These are phyloP conservation scores for Molothrus aeneus DNA, from an alignment of 2,797 vertebrate species.

Conservation along the genomic window DNA sequence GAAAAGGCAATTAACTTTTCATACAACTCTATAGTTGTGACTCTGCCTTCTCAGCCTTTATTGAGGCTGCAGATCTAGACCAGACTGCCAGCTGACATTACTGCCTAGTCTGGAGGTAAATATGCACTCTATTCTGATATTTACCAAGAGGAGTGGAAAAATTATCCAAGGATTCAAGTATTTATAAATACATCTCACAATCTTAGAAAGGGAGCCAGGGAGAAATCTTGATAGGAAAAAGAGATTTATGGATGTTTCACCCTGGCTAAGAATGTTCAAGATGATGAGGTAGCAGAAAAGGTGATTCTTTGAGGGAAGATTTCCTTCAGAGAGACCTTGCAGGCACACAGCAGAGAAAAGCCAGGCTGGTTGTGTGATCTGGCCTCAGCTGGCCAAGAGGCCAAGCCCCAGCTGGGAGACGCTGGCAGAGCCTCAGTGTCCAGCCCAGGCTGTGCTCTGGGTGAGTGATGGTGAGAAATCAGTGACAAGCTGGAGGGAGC, in stretches of 20 bases:
- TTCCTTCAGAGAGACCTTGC: not conserved
- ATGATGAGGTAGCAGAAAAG: not conserved
- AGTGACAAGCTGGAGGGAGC: not conserved
- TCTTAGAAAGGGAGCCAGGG: not conserved
- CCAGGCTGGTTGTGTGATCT: not conserved
- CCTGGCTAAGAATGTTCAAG: not conserved
- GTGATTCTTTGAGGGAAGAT: not conserved
- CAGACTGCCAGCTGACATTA: not conserved
- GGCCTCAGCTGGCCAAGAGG: not conserved
- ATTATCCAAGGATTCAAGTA: not conserved
- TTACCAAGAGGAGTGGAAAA: not conserved
- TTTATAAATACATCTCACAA: not conserved
- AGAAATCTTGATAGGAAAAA: not conserved
- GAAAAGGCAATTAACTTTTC: not conserved
- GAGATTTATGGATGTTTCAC: conserved; percentile 17
- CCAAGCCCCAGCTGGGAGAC: not conserved
- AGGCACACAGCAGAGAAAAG: not conserved
- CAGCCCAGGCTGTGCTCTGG: not conserved
- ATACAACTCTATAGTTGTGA: not conserved
- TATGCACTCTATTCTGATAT: not conserved
- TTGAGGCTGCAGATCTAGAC: not conserved
- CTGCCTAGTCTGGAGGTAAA: not conserved
- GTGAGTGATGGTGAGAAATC: not conserved
- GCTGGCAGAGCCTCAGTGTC: not conserved
- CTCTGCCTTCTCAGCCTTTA: not conserved